Evolutionary conservation across 1,140 invertebrate genomes (phyloP).

Genomic region (Spodoptera litura): DNA sequence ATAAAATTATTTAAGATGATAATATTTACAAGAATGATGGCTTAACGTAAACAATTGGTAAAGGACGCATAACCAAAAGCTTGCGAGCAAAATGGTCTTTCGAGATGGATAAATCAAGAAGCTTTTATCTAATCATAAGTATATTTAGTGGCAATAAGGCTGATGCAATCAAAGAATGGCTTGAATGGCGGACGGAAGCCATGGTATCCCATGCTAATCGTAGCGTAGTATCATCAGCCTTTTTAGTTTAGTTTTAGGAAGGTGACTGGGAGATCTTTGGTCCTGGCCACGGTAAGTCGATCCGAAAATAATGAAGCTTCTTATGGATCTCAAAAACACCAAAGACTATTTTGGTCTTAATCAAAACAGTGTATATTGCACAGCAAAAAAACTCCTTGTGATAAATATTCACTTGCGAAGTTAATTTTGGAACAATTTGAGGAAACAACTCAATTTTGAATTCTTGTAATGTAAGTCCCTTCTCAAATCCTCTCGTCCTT

Average conservation of each 20-base stretch:
- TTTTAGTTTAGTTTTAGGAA: constrained; percentile 25
- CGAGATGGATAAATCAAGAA: constrained; percentile 52
- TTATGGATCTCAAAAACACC: not conserved
- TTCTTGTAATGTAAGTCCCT: not conserved
- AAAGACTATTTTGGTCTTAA: not conserved
- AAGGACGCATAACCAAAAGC: not conserved
- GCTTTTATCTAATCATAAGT: constrained; percentile 69
- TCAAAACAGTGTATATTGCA: constrained; percentile 7
- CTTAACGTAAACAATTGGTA: constrained; percentile 24
- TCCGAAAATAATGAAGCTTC: not conserved
- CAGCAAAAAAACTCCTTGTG: not conserved
- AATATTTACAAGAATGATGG: not conserved
- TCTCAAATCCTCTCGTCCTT: constrained; percentile 27
- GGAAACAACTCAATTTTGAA: not conserved
- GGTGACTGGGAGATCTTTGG: not conserved
- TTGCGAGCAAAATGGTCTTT: constrained; percentile 54
- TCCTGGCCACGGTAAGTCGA: constrained; percentile 9
- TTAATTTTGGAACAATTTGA: not conserved
- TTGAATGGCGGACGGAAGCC: constrained; percentile 69
- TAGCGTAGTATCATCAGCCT: constrained; percentile 72
- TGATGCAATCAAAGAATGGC: constrained; percentile 78
- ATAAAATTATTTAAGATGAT: no score
- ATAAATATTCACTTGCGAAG: not conserved
- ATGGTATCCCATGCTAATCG: constrained; percentile 54
- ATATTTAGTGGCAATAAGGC: constrained; percentile 67